phyloP scores from a whole-genome alignment of 2,888 invertebrate genomes.

The Lochmaea capreae region DNA sequence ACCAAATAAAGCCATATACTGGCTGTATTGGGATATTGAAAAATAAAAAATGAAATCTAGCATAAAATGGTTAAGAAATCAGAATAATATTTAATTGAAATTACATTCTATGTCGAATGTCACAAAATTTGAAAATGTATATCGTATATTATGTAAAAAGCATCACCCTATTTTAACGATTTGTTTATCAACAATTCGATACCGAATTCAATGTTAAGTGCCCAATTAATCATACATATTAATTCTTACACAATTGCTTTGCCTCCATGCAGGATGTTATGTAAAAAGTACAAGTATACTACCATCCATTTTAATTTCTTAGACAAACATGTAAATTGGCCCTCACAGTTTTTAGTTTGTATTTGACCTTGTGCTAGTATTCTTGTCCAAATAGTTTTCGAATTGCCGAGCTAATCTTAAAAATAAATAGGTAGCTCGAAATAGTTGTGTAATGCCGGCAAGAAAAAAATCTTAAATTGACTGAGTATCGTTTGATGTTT shows the following conservation, averaged over 20 bases:
- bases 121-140: too few relatives aligned
- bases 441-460: background rate
- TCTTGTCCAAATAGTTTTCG: constrained; percentile 25
- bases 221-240: constrained; percentile 1
- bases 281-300: constrained; percentile 12
- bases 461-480: too few relatives aligned
- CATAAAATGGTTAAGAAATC: too few relatives aligned
- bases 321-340: constrained; percentile 32
- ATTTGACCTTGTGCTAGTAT: constrained; percentile 29
- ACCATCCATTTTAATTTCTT: constrained; percentile 21
- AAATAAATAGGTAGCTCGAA: constrained; percentile 4
- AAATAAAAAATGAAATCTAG: too few relatives aligned
- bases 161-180: background rate
- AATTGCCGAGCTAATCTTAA: constrained; percentile 10
- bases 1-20: too few relatives aligned
- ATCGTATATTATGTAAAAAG: too few relatives aligned
- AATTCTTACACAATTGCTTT: constrained; percentile 22
- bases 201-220: constrained; percentile 9
- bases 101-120: too few relatives aligned
- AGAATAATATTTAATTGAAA: too few relatives aligned
- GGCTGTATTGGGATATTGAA: too few relatives aligned
- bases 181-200: background rate
- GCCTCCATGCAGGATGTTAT: constrained; percentile 29
- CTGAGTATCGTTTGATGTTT: too few relatives aligned
- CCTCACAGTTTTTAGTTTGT: constrained; percentile 31